Percentiles rank a stretch among this genome's conserved stretches.
phyloP scores from a whole-genome alignment of 1,140 invertebrate genomes.

The Eufriesea mexicana region DNA sequence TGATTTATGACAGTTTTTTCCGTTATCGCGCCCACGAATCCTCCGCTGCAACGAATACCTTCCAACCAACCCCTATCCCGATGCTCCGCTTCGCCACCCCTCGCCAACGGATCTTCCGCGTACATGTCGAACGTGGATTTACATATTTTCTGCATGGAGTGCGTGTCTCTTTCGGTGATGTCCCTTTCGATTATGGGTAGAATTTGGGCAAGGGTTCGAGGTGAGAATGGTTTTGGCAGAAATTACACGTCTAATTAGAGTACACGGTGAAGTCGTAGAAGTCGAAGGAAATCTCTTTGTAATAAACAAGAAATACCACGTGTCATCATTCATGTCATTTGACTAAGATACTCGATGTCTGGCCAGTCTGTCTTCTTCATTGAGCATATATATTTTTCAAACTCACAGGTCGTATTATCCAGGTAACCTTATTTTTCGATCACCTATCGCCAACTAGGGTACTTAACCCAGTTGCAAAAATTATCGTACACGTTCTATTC shows the following conservation, averaged over 20 bases:
- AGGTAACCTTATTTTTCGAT: too few relatives aligned
- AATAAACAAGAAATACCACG: too few relatives aligned
- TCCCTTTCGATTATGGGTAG: not conserved
- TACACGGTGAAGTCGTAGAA: too few relatives aligned
- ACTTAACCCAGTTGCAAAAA: too few relatives aligned
- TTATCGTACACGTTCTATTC: too few relatives aligned
- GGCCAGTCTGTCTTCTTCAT: too few relatives aligned
- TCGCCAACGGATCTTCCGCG: not conserved
- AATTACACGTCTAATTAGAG: not conserved
- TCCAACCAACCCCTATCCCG: not conserved
- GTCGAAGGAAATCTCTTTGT: too few relatives aligned
- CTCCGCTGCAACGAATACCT: not conserved
- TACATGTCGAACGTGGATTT: not conserved
- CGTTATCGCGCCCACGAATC: conserved; percentile 52
- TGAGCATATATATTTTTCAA: too few relatives aligned
- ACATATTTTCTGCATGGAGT: conserved; percentile 25
- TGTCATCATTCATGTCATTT: too few relatives aligned
- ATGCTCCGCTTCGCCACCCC: not conserved
- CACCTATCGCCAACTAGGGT: too few relatives aligned
- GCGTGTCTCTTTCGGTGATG: not conserved
- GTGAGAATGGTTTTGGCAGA: not conserved
- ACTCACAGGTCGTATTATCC: too few relatives aligned
- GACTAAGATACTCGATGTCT: too few relatives aligned
- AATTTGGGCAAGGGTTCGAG: not conserved
- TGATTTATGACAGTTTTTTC: conserved; percentile 62